Conservation (phyloP, 2,888 invertebrate species). For the Hypercompe scribonia region DNA sequence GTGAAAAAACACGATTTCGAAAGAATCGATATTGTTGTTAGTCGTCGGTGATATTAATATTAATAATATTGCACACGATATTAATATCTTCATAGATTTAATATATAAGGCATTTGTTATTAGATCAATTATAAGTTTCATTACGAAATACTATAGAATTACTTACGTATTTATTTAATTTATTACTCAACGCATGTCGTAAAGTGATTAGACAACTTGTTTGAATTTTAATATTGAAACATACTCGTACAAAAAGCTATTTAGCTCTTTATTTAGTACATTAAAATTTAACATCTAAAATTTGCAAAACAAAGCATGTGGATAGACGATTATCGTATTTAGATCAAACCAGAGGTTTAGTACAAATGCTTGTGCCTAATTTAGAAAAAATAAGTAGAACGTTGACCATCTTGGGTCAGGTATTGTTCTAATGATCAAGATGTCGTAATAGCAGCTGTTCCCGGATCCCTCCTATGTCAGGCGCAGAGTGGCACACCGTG, state of each 20-base stretch:
- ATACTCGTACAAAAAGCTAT: background rate
- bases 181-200: background rate
- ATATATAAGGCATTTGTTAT: background rate
- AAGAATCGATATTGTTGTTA: constrained; percentile 13
- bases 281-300: background rate
- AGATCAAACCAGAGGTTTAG: background rate
- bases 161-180: background rate
- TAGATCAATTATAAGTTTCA: background rate
- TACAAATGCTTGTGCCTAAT: background rate
- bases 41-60: too few relatives aligned
- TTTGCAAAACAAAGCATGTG: background rate
- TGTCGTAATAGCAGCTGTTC: too few relatives aligned
- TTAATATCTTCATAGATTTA: background rate
- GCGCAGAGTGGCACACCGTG: too few relatives aligned
- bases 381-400: background rate
- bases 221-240: background rate
- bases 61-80: background rate
- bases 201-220: background rate
- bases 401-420: background rate
- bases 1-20: constrained; percentile 23
- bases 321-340: background rate
- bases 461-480: too few relatives aligned
- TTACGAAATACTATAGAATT: too few relatives aligned
- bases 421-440: background rate
- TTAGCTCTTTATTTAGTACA: background rate